phyloP scores from a whole-genome alignment of 2,797 vertebrate species.

The Anomalospiza imberbis region DNA sequence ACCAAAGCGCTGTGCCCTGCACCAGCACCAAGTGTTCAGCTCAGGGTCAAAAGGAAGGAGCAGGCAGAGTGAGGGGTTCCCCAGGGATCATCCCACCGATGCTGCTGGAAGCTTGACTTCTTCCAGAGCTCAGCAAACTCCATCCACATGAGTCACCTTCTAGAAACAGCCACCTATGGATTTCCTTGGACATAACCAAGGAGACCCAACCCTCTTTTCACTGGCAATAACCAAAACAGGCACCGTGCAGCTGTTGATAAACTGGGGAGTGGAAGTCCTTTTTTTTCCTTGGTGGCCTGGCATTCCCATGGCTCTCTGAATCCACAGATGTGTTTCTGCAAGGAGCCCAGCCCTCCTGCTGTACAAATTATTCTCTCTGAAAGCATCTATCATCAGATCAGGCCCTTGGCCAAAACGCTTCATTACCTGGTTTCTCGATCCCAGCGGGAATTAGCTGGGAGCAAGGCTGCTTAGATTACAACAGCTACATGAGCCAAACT shows the following conservation, averaged over 20 bases:
- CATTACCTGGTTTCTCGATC: conserved; percentile 13
- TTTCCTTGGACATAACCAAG: not conserved
- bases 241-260: not conserved
- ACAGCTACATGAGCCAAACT: conserved; percentile 11
- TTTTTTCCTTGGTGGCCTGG: fast-evolving
- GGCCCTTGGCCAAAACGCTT: conserved; percentile 19
- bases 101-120: not conserved
- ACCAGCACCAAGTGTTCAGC: not conserved
- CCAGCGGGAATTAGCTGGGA: conserved; percentile 16
- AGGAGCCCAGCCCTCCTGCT: not conserved
- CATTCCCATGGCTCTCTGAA: not conserved
- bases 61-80: not conserved
- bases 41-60: fast-evolving
- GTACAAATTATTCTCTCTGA: not conserved
- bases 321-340: not conserved
- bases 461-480: conserved; percentile 10
- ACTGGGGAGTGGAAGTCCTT: not conserved
- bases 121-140: not conserved
- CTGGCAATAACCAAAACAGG: fast-evolving
- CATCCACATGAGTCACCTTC: not conserved
- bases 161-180: fast-evolving
- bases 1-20: fast-evolving
- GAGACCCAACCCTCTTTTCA: not conserved
- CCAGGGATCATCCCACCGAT: fast-evolving
- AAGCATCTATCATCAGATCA: conserved; percentile 41